These are phyloP conservation scores for Rosalia funebris DNA, from an alignment of 2,888 invertebrate genomes.

Conservation along the genomic window DNA sequence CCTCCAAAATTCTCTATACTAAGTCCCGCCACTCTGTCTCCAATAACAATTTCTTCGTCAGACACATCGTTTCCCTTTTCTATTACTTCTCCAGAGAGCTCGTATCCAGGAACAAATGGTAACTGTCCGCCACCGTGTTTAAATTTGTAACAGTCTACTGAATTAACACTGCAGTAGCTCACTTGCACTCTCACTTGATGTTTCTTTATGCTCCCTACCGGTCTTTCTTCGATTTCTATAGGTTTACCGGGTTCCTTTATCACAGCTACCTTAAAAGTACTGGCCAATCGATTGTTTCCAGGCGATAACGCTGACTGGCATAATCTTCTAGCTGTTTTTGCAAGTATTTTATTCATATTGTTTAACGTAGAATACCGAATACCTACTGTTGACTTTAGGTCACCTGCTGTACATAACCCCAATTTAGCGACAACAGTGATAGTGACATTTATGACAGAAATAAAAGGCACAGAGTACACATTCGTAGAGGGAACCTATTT, in stretches of 20 bases:
- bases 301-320: not conserved
- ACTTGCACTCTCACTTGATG: constrained; percentile 72
- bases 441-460: too few species aligned
- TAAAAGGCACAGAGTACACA: too few species aligned
- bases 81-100: constrained; percentile 71
- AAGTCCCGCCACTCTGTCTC: constrained; percentile 71
- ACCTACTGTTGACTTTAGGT: too few species aligned
- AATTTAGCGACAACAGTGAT: not conserved
- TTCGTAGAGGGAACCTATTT: too few species aligned
- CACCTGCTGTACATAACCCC: constrained; percentile 18
- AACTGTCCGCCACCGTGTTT: constrained; percentile 65
- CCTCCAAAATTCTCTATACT: constrained; percentile 69
- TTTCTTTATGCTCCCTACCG: constrained; percentile 61
- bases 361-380: too few species aligned
- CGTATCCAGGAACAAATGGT: constrained; percentile 74
- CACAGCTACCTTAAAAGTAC: constrained; percentile 65
- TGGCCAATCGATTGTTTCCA: constrained; percentile 28
- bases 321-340: constrained; percentile 22
- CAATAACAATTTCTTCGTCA: constrained; percentile 64
- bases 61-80: constrained; percentile 67
- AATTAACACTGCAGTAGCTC: constrained; percentile 73
- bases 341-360: constrained; percentile 37
- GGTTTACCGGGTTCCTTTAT: constrained; percentile 65
- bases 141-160: constrained; percentile 69
- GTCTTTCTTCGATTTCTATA: constrained; percentile 65